Evolutionary conservation across 2,888 invertebrate species (phyloP).

Genomic region (Lycia hirtaria): DNA sequence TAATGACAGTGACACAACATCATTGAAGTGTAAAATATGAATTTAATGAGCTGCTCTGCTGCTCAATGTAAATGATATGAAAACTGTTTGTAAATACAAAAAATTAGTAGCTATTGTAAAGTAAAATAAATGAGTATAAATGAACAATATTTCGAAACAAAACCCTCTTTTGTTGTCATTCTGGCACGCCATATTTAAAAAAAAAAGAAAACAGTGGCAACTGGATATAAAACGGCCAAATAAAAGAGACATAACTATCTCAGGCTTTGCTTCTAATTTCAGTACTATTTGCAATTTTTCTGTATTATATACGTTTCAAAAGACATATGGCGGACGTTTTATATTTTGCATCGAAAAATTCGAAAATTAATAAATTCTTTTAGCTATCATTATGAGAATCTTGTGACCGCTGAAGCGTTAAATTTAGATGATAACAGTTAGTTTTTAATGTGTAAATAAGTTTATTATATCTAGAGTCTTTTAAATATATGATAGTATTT

Average conservation of each 20-base stretch:
- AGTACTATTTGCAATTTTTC: conserved; percentile 48
- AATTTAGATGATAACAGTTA: conserved; percentile 83
- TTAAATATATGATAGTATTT: conserved; percentile 84
- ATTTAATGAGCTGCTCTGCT: too few species aligned
- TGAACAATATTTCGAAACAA: neutral
- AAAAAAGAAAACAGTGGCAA: conserved; percentile 73
- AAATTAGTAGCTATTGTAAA: too few species aligned
- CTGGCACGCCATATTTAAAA: conserved; percentile 59
- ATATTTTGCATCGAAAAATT: conserved; percentile 84
- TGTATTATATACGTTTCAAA: conserved; percentile 77
- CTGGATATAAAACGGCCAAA: conserved; percentile 67
- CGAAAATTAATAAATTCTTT: conserved; percentile 80
- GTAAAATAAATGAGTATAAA: neutral
- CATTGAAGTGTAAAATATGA: too few species aligned
- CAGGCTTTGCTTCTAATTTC: conserved; percentile 23
- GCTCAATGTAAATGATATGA: too few species aligned
- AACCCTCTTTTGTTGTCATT: conserved; percentile 9
- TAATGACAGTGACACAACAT: too few species aligned
- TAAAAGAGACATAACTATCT: conserved; percentile 41
- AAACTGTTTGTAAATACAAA: too few species aligned
- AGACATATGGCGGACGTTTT: conserved; percentile 86
- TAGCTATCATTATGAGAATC: conserved; percentile 85
- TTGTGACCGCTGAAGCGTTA: conserved; percentile 84
- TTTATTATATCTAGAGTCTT: conserved; percentile 82
- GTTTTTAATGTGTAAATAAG: conserved; percentile 85